Evolutionary conservation across 2,888 invertebrate genomes (phyloP), one percentile per base, ranked within the genome.

Genomic region (Villa cingulata): DNA sequence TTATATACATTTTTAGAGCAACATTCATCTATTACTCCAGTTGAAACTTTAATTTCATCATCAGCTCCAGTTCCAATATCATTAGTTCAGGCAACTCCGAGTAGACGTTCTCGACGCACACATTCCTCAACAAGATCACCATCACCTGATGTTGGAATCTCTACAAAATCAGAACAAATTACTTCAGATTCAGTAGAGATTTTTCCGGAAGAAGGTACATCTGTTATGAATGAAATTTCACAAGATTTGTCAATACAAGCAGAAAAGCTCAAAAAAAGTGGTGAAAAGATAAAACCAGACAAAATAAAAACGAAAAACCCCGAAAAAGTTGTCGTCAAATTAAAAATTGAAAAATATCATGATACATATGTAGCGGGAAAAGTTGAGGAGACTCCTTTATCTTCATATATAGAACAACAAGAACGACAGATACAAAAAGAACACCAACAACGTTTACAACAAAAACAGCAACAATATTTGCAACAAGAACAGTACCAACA

Each of bases 241-340:
- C 45, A 67, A 27, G 48, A 51, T 10, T 62, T 66, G 47, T 62
- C 64, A 12, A 51, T 46, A 18, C 41, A 39, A 34, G 6, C 14
- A 15, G n/a, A n/a, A n/a, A n/a, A n/a, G n/a, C n/a, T 10, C 37
- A 19, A 36, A 27, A 29, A 18, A 29, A 45, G 32, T 18, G 6
- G 19, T 3, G 45, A 12, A 2, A 37, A 38, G 32, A 23, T 36
- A 10, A 43, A 36, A 7, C 20, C 37, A 16, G 37, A 37, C 9
- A 37, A 43, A 36, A n/a, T 27, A 10, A 23, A 41, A 41, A 27
- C 39, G 34, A 29, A 45, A 14, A 37, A 16, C 7, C 29, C 29
- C 9, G 29, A 32, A 32, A n/a, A 37, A 37, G 17, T 16, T 17
- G 17, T n/a, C 16, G 16, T n/a, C 6, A n/a, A 16, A 37, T 32